Evolutionary conservation across 37 sponge, comb jelly and placozoan genomes (phyloP).

Genomic region (Petrosia ficiformis): DNA sequence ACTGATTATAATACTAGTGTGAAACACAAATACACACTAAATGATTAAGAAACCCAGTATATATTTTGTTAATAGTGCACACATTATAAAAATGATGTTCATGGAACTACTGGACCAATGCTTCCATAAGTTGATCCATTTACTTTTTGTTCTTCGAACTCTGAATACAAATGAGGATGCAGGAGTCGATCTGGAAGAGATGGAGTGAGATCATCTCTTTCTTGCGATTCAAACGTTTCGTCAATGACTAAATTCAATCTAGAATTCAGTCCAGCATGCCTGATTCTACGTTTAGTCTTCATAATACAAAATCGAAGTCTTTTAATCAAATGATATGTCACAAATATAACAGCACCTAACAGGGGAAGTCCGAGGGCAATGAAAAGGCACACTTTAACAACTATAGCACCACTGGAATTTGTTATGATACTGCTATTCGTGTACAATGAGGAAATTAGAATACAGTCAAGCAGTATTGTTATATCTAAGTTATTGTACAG

Average conservation of each 20-base stretch:
- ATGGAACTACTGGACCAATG: no score
- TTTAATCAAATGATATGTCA: neutral
- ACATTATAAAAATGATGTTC: no score
- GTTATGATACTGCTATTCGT: neutral
- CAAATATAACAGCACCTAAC: neutral
- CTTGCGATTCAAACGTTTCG: neutral
- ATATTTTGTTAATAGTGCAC: no score
- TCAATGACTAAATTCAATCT: no score
- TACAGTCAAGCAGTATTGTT: neutral
- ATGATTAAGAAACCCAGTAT: no score
- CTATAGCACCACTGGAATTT: neutral
- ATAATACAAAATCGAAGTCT: neutral
- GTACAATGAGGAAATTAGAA: neutral
- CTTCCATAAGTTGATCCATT: no score
- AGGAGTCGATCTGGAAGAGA: neutral
- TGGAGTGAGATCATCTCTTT: neutral
- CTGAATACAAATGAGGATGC: no score
- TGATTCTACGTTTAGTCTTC: neutral
- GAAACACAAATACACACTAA: no score
- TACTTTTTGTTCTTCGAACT: no score
- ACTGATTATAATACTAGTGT: no score
- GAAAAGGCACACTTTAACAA: neutral
- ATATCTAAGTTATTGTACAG: slow-evolving; percentile 1
- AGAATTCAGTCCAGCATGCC: neutral
- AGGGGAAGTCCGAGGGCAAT: neutral